Evolutionary conservation across 2,888 invertebrate genomes (phyloP), one percentile per base, ranked within the genome.

Genomic region (Stomorhina lunata): DNA sequence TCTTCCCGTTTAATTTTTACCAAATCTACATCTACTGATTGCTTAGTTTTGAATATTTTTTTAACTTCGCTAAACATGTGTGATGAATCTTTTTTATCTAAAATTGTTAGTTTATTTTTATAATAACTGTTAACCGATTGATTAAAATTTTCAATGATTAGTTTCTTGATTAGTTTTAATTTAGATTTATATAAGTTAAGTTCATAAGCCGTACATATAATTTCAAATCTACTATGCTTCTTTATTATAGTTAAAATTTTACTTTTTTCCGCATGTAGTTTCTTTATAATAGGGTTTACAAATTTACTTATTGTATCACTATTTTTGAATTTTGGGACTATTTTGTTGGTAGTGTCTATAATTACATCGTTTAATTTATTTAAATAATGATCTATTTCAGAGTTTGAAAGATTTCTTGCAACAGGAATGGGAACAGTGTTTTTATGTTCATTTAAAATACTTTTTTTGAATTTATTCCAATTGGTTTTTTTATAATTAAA

Each of bases 321-420:
- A 17, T 48, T 65, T 48, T 65, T 45, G 29, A 65, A 65, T 50
- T 53, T 68, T 25, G 48, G 57, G 22, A 32, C 65, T 15, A 32
- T 48, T 32, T 65, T 48, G 15, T 65, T 48, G 15, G 48, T 59
- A 40, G 59, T 61, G 20, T 29, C 59, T 37, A 22, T 66, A 57
- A 57, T 50, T 32, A 48, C 9, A 22, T 25, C 50, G 45, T 72
- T 48, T 50, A 50, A 25, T 25, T 50, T 50, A 50, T 50, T 50
- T 57, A 57, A 40, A 37, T 48, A 48, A 32, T 32, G n/a, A 34
- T 61, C 72, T 45, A 72, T 61, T 61, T 72, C 72, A 59, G 25
- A n/a, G 29, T 75, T 65, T 55, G 53, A 32, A 20, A 63, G 17
- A 48, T 65, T 75, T 65, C 57, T 57, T 40, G 40, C 32, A 32